Evolutionary conservation across 1,140 invertebrate species (phyloP), one percentile per base, ranked within the genome.

Genomic region (Drosophila saltans): DNA sequence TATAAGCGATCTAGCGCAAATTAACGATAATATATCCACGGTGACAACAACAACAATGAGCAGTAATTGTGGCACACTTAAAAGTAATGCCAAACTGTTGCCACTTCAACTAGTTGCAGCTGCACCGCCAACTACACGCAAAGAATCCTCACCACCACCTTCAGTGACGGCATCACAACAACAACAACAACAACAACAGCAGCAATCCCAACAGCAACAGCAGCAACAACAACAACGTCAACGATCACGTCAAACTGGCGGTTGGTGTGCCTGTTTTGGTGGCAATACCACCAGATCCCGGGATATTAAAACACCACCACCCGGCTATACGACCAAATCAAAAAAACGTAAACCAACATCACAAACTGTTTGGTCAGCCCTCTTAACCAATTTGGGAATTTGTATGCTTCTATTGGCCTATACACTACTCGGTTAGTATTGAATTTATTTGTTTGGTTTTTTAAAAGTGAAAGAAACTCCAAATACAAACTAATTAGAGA

Each of bases 401-500:
- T 98, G 97, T 90, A 94, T 95, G 40, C 94, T 98, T 28, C 94
- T 99, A 1, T 94, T 99, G 3, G 96, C 96, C 2, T 99, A 99
- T 92, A 97, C 97, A 0, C 93, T 99, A 9, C 93, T 98, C 3
- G 94, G 94, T 72, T 62, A 91, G 86, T 82, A 36, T n/a, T 30
- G 2, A 2, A 30, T 30, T 30, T 30, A 30, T 30, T 30, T 30
- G 16, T 16, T 16, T 16, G 16, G 16, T 16, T 16, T 16, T 16
- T 16, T 16, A 16, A 16, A 16, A 16, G 16, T 16, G 16, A 16
- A 16, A 16, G 16, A 16, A 16, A 16, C 16, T 16, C 16, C 16
- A 16, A 16, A 16, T 16, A 16, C 16, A 16, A 16, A 16, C 16
- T 16, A 16, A 16, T 16, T 16, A 16, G 16, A 16, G 16, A 16